Conservation (phyloP, 2,888 invertebrate species). For the Cheilosia soror region DNA sequence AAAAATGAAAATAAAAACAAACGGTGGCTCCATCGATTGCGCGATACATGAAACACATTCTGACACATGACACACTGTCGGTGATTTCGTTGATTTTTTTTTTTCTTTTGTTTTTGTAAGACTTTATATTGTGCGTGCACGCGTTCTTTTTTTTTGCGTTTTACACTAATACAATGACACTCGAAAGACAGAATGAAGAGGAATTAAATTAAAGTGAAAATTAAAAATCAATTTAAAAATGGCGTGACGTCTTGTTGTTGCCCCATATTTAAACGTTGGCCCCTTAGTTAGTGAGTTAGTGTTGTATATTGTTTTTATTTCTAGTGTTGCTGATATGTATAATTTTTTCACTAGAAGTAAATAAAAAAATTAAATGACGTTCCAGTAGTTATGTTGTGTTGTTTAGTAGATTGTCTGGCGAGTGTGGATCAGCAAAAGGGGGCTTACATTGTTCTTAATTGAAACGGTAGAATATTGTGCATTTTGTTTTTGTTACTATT, state of each 20-base stretch:
- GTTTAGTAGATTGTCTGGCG: neutral
- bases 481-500: conserved; percentile 10
- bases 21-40: conserved; percentile 41
- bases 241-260: conserved; percentile 64
- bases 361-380: conserved; percentile 61
- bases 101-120: too few species aligned
- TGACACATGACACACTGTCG: conserved; percentile 15
- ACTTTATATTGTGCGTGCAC: neutral
- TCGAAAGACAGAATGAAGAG: conserved; percentile 18
- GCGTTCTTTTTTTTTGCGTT: neutral
- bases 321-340: neutral
- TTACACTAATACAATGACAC: conserved; percentile 11
- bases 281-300: conserved; percentile 12
- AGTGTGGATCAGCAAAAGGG: neutral
- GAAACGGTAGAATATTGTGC: conserved; percentile 2
- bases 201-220: conserved; percentile 42
- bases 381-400: conserved; percentile 20
- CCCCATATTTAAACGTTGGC: conserved; percentile 44
- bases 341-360: conserved; percentile 38
- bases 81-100: conserved; percentile 7
- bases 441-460: conserved; percentile 9
- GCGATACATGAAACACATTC: conserved; percentile 16
- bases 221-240: conserved; percentile 54
- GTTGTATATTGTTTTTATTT: conserved; percentile 1
- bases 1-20: conserved; percentile 17